Base-by-base conservation (phyloP, 2,797 vertebrate species). In the Hydrophis major region DNA sequence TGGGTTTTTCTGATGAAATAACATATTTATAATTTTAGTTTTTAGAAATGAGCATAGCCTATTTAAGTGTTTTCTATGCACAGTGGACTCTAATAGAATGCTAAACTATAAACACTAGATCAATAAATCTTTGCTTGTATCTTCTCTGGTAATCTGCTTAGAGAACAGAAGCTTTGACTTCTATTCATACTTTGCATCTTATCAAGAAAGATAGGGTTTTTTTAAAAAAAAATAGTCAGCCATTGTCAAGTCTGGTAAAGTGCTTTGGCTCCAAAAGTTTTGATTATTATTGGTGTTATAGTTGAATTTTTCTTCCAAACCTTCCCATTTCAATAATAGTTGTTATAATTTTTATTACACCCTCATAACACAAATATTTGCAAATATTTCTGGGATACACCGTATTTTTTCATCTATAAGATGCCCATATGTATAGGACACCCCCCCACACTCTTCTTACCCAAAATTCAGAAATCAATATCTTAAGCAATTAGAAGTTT, bases 321-420 rank as follows among this genome's bases (percentile, higher is more conserved):
- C 13, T 32, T 69, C n/a, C 28, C 13, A 69, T 69, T 69, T 69
- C 66, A 69, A 32, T 32, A 69, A 69, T 32, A 69, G 12, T 2
- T 14, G 13, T 69, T 32, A 32, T 32, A 69, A 16, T 69, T 69
- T 69, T 32, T 69, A 69, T 69, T 69, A 32, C 66, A 69, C 13
- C 1, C 2, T 32, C 66, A 32, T 32, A 27, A 63, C 16, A 69
- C 53, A 37, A 37, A 37, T 37, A 90, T 95, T 96, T 96, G 37
- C 91, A 93, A 61, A 89, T 93, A 47, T 92, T 95, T 95, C 92
- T 93, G 90, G 89, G 90, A 94, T 2, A 91, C 47, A 55, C 53
- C 53, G 0, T 12, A 55, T 55, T 55, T 53, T 53, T 53, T 53
- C 53, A 53, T 53, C 53, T 55, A 55, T 55, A 55, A 55, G 53